Base-by-base conservation (phyloP, 2,113 vertebrate species). In the Morone chrysops region DNA sequence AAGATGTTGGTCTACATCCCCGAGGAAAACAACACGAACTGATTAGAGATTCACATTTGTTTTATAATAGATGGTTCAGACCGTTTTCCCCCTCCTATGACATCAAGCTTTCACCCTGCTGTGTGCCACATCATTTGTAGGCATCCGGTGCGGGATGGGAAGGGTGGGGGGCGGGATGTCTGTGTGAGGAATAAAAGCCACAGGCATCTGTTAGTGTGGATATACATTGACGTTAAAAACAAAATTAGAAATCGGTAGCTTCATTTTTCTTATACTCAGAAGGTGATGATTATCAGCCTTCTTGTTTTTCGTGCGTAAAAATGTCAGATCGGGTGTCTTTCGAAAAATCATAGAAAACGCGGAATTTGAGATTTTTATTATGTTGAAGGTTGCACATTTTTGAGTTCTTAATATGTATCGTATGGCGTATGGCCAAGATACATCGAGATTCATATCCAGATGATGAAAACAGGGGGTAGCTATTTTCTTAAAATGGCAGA, bases 401-500 rank as follows among this genome's bases (percentile, higher is more conserved):
- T 14, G 9, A 6, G 20, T 67, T 54, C 13, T 70, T 71, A 70
- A 53, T 54, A 86, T 86, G 85, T 38, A 51, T 57, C 65, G 2
- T 18, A 62, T 56, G 85, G 72, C 47, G 61, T 22, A 8, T 81
- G 82, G 80, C 54, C 67, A 47, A 9, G 36, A 75, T 10, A 66
- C 83, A 45, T 48, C 54, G 61, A 50, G 10, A 40, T 61, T 70
- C 59, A 54, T 73, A 45, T 73, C 75, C 65, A 92, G 87, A 90
- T 90, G 88, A 91, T 89, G 72, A 84, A 86, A 84, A 62, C 87
- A 50, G 78, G 82, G 50, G 72, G 71, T 2, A 67, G 86, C 70
- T 84, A 43, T 84, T 85, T 74, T 79, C 78, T 66, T 82, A 90
- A 91, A 73, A 90, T 90, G 90, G 91, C 90, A 83, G 90, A 90